Evolutionary conservation across 2,888 invertebrate genomes (phyloP).

Genomic region (Trachelus stipa): DNA sequence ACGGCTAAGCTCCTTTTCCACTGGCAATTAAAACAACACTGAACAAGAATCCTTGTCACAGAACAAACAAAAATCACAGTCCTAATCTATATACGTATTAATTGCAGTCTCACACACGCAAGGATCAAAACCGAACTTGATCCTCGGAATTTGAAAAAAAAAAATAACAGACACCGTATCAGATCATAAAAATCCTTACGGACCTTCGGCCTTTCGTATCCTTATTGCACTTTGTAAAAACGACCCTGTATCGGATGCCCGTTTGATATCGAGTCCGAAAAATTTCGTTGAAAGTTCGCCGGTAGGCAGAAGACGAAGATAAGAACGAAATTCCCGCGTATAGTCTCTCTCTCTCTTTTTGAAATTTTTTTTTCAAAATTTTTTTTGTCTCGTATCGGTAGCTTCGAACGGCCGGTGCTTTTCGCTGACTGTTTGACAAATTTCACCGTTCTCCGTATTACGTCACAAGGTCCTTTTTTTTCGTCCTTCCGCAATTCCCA

Average conservation of each 20-base stretch:
- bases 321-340: not conserved
- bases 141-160: not conserved
- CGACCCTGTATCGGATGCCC: not conserved
- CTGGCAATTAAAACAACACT: not conserved
- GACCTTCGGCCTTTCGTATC: not conserved
- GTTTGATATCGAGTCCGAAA: not conserved
- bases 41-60: not conserved
- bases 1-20: conserved; percentile 27
- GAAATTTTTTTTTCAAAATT: too few relatives aligned
- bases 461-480: not conserved
- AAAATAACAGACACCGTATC: not conserved
- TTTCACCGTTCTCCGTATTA: not conserved
- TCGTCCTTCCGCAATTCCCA: not conserved
- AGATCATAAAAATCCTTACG: too few relatives aligned
- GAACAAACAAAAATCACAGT: not conserved
- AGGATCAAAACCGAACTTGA: not conserved
- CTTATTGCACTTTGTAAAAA: not conserved
- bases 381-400: too few relatives aligned
- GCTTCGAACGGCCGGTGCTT: not conserved
- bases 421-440: not conserved
- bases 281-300: not conserved
- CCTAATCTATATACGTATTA: not conserved
- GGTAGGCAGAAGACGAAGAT: not conserved
- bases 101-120: not conserved
- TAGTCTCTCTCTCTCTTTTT: not conserved